These are phyloP conservation scores for Hirtodrosophila duncani DNA, from an alignment of 2,888 invertebrate genomes.

Conservation along the genomic window DNA sequence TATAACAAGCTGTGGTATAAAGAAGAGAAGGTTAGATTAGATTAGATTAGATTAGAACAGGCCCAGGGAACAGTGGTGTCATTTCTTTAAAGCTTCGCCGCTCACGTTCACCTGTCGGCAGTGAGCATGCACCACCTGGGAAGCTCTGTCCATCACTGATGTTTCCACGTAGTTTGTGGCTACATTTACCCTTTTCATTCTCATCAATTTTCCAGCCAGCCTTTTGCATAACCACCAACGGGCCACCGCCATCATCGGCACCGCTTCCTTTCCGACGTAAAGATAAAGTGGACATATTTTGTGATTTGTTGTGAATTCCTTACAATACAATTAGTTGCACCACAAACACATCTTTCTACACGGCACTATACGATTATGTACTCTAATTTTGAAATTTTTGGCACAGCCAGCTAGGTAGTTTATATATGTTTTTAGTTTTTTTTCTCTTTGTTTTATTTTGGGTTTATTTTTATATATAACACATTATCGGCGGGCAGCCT, in stretches of 20 bases:
- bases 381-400: slow-evolving; percentile 71
- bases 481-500: slow-evolving; percentile 23
- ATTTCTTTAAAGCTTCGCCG: slow-evolving; percentile 51
- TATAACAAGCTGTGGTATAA: slow-evolving; percentile 78
- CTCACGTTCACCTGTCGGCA: slow-evolving; percentile 67
- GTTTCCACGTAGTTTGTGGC: too few species aligned
- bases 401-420: slow-evolving; percentile 44
- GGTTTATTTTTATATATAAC: slow-evolving; percentile 42
- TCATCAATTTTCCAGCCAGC: slow-evolving; percentile 75
- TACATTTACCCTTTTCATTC: slow-evolving; percentile 72
- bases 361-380: slow-evolving; percentile 39
- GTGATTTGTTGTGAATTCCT: slow-evolving; percentile 32
- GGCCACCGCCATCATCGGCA: too few species aligned
- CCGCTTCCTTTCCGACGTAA: slow-evolving; percentile 43
- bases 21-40: too few species aligned
- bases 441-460: slow-evolving; percentile 23
- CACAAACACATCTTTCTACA: slow-evolving; percentile 16
- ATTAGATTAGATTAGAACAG: too few species aligned
- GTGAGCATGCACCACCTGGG: too few species aligned
- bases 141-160: too few species aligned
- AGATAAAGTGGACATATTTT: slow-evolving; percentile 37
- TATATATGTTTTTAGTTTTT: slow-evolving; percentile 15
- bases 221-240: slow-evolving; percentile 66
- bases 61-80: too few species aligned
- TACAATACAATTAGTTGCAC: slow-evolving; percentile 46